phyloP scores from a whole-genome alignment of 2,888 invertebrate species.

The Oligia latruncula region DNA sequence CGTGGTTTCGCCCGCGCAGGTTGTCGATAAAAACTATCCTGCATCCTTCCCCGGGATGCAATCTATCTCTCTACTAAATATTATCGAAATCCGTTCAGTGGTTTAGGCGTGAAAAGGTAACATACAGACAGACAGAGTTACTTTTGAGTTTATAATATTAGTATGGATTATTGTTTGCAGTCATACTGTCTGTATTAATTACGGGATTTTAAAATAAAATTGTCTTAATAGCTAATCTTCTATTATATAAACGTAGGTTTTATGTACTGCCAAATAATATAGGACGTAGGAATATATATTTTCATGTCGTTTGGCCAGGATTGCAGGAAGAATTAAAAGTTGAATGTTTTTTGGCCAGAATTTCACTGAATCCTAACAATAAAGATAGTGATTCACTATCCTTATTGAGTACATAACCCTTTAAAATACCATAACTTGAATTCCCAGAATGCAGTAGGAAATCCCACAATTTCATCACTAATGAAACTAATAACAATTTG shows the following conservation, averaged over 20 bases:
- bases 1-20: no score
- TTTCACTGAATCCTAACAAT: background rate
- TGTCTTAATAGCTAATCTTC: background rate
- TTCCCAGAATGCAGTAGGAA: constrained; percentile 12
- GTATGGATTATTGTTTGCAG: background rate
- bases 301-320: background rate
- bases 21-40: no score
- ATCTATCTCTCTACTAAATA: no score
- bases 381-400: background rate
- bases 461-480: constrained; percentile 58
- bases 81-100: no score
- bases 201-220: background rate
- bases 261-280: background rate
- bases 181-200: background rate
- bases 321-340: background rate
- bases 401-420: background rate
- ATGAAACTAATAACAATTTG: constrained; percentile 66
- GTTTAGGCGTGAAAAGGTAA: no score
- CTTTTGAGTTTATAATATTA: no score
- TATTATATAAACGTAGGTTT: background rate
- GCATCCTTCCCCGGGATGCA: no score
- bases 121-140: no score
- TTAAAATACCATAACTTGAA: background rate
- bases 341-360: background rate
- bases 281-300: background rate